Percentiles rank a stretch among this genome's conserved stretches.
Evolutionary conservation across 2,797 vertebrate species (phyloP).

Genomic region (Peromyscus nudipes): DNA sequence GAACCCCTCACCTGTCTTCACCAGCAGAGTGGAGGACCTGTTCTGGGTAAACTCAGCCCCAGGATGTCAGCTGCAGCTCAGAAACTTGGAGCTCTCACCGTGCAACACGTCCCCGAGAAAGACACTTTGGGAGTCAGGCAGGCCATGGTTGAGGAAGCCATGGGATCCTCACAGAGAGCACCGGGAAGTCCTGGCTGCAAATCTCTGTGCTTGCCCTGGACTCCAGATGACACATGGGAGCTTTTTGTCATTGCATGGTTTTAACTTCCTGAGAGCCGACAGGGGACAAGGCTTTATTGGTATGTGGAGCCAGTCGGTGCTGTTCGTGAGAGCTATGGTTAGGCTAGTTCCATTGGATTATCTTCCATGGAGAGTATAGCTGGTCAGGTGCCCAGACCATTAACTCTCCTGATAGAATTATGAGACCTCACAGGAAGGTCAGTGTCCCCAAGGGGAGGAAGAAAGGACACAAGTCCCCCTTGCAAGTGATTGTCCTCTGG

Average conservation of each 20-base stretch:
- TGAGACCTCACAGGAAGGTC: background rate
- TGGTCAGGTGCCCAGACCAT: too few species aligned
- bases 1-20: background rate
- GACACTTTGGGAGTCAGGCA: background rate
- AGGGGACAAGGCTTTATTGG: background rate
- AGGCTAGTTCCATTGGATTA: background rate
- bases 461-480: background rate
- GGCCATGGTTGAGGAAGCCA: background rate
- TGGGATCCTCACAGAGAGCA: background rate
- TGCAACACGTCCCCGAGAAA: fast-evolving
- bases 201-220: background rate
- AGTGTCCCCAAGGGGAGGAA: too few species aligned
- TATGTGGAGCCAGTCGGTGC: background rate
- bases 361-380: background rate
- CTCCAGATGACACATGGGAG: background rate
- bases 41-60: background rate
- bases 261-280: background rate
- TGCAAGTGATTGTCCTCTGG: background rate
- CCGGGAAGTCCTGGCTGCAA: background rate
- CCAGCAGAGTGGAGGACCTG: background rate
- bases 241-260: background rate
- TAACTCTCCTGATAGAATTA: background rate
- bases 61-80: background rate
- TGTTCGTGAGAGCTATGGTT: background rate
- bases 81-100: too few species aligned